Base-by-base conservation (phyloP, 30 jellyfish, hydroid and myxozoan genomes). In the Catostylus mosaicus region DNA sequence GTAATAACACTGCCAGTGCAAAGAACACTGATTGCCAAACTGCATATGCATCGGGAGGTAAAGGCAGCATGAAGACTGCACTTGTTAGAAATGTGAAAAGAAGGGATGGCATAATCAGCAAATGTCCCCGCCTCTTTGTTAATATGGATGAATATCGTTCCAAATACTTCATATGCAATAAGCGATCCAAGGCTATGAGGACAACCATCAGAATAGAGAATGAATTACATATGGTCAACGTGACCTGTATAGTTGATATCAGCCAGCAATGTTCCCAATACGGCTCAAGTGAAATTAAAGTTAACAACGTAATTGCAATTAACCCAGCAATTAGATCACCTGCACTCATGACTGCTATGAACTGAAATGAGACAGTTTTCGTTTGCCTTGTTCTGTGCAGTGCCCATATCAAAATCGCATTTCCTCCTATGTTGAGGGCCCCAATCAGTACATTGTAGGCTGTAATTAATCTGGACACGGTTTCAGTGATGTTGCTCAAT, bases 81-180 rank as follows among this genome's bases (percentile, higher is more conserved):
- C 71, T 59, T 1, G 26, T 2, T 4, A 27, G 7, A 5, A 59
- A 2, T 59, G 71, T 18, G 4, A 27, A 6, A 1, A 26, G 4
- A 22, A 24, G 2, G n/a, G 71, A 6, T 24, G 24, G 12, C 12
- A 18, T 18, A 22, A 27, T 37, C 10, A 24, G 19, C 18, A 59
- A 1, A 27, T 59, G 19, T 7, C 40, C 71, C 24, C 71, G 71
- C 24, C 26, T 59, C 71, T 59, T 59, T 59, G 71, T 23, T 19
- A 59, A 16, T 23, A 12, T 27, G 37, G 26, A 59, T 6, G 38
- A 27, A 37, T 59, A 59, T 18, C 38, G 36, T 18, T 59, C 71
- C 71, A 59, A 59, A 24, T 59, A 59, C 71, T 59, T 59, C 71
- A 59, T 59, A 37, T 27, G 71, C 38, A 59, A 27, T 6, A 9